phyloP scores from a whole-genome alignment of 2,797 vertebrate species.

The Brotula barbata region DNA sequence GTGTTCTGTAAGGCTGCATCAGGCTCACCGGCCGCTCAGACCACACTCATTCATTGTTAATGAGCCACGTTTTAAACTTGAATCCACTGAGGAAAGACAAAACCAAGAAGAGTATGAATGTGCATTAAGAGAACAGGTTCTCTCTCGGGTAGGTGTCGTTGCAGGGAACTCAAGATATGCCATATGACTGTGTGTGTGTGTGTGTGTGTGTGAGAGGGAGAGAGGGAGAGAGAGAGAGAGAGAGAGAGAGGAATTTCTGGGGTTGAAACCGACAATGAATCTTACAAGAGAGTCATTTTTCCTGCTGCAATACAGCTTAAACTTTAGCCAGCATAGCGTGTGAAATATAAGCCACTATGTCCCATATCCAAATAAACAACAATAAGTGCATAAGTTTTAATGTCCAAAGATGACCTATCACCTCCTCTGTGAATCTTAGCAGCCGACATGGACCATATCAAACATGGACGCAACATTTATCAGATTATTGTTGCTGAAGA shows the following conservation, averaged over 20 bases:
- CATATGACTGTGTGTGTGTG: too few relatives aligned
- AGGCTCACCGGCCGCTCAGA: constrained; percentile 9
- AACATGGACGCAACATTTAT: too few relatives aligned
- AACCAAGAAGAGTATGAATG: constrained; percentile 20
- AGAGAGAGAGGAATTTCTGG: constrained; percentile 26
- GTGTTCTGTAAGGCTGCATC: constrained; percentile 12
- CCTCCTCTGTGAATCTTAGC: too few relatives aligned
- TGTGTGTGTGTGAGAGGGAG: too few relatives aligned
- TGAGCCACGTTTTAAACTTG: constrained; percentile 37
- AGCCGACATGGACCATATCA: too few relatives aligned
- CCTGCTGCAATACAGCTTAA: constrained; percentile 11
- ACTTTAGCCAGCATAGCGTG: too few relatives aligned
- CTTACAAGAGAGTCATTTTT: constrained; percentile 24
- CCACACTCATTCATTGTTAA: constrained; percentile 50
- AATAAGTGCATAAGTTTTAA: too few relatives aligned
- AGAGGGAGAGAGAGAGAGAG: too few relatives aligned
- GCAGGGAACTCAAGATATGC: constrained; percentile 14
- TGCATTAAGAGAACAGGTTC: constrained; percentile 31
- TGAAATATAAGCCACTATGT: too few relatives aligned
- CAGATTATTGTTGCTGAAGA: too few relatives aligned
- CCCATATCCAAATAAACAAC: too few relatives aligned
- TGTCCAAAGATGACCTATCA: too few relatives aligned
- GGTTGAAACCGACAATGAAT: not conserved
- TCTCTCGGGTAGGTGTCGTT: constrained; percentile 8
- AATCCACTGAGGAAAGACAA: constrained; percentile 30